Conservation (phyloP, 2,888 invertebrate genomes). For the Apotomis capreana region DNA sequence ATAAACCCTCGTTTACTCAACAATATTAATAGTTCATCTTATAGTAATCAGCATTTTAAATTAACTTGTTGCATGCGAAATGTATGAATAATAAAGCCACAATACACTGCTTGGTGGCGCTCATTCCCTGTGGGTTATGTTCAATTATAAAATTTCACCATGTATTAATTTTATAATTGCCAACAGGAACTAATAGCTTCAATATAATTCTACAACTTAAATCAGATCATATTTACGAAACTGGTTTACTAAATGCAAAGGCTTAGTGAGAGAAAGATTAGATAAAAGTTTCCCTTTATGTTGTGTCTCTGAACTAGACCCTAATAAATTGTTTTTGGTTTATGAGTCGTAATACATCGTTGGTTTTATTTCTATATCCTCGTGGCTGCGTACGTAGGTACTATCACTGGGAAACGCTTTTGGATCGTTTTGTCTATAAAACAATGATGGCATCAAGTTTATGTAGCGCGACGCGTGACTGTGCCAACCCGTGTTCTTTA, state of each 20-base stretch:
- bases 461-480: conserved; percentile 11
- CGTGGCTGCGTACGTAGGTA: conserved; percentile 7
- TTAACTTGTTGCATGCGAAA: conserved; percentile 5
- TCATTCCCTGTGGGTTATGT: conserved; percentile 1
- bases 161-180: background rate
- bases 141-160: background rate
- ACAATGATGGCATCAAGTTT: conserved; percentile 17
- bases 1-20: background rate
- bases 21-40: conserved; percentile 6
- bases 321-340: conserved; percentile 28
- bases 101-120: background rate
- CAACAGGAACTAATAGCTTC: background rate
- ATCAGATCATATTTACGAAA: background rate
- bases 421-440: conserved; percentile 23
- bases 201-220: background rate
- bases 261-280: background rate
- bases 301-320: background rate
- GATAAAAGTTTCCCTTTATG: conserved; percentile 7
- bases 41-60: conserved; percentile 9
- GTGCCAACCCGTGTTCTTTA: conserved; percentile 3
- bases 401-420: conserved; percentile 1
- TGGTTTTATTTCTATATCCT: conserved; percentile 31
- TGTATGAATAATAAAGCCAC: conserved; percentile 11
- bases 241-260: background rate
- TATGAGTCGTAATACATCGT: conserved; percentile 17